Evolutionary conservation across 1,140 invertebrate genomes (phyloP).

Genomic region (Drosophila leontia): DNA sequence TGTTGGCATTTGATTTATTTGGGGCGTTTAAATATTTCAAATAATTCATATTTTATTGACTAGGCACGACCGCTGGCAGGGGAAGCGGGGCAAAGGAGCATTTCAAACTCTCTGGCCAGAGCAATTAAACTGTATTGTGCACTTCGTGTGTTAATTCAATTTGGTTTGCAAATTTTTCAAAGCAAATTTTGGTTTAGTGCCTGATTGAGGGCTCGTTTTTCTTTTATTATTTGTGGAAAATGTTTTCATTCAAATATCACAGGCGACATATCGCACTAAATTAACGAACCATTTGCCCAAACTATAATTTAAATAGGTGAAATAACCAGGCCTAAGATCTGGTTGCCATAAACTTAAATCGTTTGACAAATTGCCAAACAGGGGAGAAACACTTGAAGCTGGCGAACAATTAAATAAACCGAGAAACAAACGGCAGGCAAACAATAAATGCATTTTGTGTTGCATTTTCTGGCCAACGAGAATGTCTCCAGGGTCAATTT

Average conservation of each 20-base stretch:
- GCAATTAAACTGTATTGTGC: conserved; percentile 63
- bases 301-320: conserved; percentile 14
- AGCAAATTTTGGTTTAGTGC: conserved; percentile 40
- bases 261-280: not conserved
- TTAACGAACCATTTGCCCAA: conserved; percentile 21
- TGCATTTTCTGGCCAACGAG: conserved; percentile 46
- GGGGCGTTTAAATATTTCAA: conserved; percentile 69
- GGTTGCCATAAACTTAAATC: conserved; percentile 17
- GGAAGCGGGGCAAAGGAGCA: not conserved
- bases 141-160: conserved; percentile 60
- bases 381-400: conserved; percentile 40
- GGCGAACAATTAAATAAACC: conserved; percentile 58
- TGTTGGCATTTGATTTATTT: conserved; percentile 79
- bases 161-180: conserved; percentile 57
- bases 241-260: not conserved
- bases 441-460: conserved; percentile 67
- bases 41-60: conserved; percentile 80
- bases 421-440: conserved; percentile 38
- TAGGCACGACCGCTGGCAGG: conserved; percentile 39
- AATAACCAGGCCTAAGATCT: not conserved
- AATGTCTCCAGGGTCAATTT: conserved; percentile 80
- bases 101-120: conserved; percentile 18
- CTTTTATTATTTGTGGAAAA: not conserved
- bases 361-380: conserved; percentile 12
- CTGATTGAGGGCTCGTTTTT: conserved; percentile 9